Evolutionary conservation across 2,888 invertebrate species (phyloP).

Genomic region (Cantharis rustica): DNA sequence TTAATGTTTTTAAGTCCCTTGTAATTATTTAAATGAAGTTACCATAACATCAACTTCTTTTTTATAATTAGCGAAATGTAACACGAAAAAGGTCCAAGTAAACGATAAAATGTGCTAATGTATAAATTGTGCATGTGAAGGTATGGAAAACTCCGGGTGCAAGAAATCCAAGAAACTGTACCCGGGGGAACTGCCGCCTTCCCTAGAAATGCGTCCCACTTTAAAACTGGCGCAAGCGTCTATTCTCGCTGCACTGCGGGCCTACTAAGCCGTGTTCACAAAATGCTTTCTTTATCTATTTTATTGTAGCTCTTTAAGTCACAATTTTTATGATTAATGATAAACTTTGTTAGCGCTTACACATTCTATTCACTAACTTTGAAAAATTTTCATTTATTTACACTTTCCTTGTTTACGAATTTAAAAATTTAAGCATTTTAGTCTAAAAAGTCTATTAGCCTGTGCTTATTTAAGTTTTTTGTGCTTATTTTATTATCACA

Average conservation of each 20-base stretch:
- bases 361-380: conserved; percentile 27
- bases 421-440: neutral
- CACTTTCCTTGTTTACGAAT: neutral
- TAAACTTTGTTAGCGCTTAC: conserved; percentile 28
- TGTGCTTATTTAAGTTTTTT: neutral
- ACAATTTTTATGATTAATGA: conserved; percentile 29
- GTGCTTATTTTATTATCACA: conserved; percentile 1
- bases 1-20: neutral
- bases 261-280: conserved; percentile 45
- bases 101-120: conserved; percentile 29
- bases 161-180: conserved; percentile 49
- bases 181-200: conserved; percentile 47
- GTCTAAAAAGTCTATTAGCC: neutral
- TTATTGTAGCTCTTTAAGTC: conserved; percentile 16
- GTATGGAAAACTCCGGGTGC: conserved; percentile 44
- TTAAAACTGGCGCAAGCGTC: conserved; percentile 42
- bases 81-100: neutral
- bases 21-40: neutral
- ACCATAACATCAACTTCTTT: neutral
- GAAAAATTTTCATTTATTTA: neutral
- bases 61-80: neutral
- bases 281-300: conserved; percentile 39
- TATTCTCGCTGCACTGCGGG: conserved; percentile 49
- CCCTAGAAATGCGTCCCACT: conserved; percentile 47
- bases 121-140: conserved; percentile 48